Conservation (phyloP, 1,140 invertebrate species). For the Musca vetustissima region DNA sequence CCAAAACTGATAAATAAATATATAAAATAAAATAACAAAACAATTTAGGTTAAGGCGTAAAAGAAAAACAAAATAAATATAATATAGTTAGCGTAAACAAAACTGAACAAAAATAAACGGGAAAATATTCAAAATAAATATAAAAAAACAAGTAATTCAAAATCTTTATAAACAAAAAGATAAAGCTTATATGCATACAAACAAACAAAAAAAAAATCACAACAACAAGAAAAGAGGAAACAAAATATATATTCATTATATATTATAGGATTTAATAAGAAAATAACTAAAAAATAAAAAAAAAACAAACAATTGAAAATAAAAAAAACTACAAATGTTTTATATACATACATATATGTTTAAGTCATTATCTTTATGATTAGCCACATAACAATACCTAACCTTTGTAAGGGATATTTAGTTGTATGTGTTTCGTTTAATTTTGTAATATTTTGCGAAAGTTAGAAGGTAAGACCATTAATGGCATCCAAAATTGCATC, state of each 20-base stretch:
- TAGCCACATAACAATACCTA: too few species aligned
- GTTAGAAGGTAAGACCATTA: neutral
- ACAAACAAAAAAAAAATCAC: too few species aligned
- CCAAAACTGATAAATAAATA: slow-evolving; percentile 9
- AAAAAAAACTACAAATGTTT: neutral
- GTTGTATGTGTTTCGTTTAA: neutral
- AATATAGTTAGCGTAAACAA: slow-evolving; percentile 13
- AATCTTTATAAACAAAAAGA: slow-evolving; percentile 17
- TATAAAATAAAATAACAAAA: slow-evolving; percentile 3
- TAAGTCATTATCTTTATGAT: too few species aligned
- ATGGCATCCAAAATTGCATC: too few species aligned
- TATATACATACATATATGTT: too few species aligned
- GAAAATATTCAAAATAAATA: slow-evolving; percentile 2
- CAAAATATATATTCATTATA: slow-evolving; percentile 15
- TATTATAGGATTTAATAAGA: neutral
- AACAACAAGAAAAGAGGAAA: slow-evolving; percentile 29
- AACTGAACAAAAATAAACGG: neutral
- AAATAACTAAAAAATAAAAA: neutral
- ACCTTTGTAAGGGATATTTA: too few species aligned
- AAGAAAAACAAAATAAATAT: slow-evolving; percentile 1
- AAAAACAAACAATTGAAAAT: neutral
- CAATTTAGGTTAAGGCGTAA: neutral
- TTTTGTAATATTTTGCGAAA: neutral
- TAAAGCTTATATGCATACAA: slow-evolving; percentile 27
- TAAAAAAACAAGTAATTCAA: neutral